A percentile compares a stretch with the other conserved stretches of the same genome.
Evolutionary conservation across 2,797 vertebrate genomes (phyloP).

Genomic region (Crenuchus spilurus): DNA sequence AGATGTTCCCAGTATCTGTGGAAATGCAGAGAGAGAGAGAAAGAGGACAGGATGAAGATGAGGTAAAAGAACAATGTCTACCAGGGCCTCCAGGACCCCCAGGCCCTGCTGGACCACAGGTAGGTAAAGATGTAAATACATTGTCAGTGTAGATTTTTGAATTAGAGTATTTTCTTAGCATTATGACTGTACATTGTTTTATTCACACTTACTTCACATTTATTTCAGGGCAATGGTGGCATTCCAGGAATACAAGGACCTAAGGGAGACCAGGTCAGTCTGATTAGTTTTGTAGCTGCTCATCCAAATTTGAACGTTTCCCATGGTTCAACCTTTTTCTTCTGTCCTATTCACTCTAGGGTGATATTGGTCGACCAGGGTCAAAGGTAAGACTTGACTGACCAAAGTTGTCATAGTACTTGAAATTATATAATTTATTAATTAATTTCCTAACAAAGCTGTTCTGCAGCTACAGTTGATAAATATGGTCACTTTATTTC

Average conservation of each 20-base stretch:
- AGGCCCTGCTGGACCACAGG: conserved; percentile 44
- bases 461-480: no score
- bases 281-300: neutral
- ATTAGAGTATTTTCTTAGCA: neutral
- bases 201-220: neutral
- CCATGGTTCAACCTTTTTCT: neutral
- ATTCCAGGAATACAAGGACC: conserved; percentile 45
- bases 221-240: conserved; percentile 42
- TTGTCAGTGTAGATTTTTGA: no score
- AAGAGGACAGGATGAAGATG: conserved; percentile 17
- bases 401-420: neutral
- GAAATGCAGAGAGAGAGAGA: neutral
- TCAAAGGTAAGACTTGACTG: conserved; percentile 46
- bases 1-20: conserved; percentile 22
- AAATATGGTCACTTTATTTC: no score
- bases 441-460: no score
- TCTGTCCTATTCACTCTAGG: conserved; percentile 24
- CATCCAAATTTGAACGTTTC: neutral
- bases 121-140: no score
- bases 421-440: neutral
- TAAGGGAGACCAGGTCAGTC: conserved; percentile 50
- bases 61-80: neutral
- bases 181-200: neutral
- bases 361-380: conserved; percentile 49
- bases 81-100: conserved; percentile 45